Percentiles rank a stretch among this genome's conserved stretches.
Conservation (phyloP, 2,888 invertebrate species). For the Eucriotettix oculatus region DNA sequence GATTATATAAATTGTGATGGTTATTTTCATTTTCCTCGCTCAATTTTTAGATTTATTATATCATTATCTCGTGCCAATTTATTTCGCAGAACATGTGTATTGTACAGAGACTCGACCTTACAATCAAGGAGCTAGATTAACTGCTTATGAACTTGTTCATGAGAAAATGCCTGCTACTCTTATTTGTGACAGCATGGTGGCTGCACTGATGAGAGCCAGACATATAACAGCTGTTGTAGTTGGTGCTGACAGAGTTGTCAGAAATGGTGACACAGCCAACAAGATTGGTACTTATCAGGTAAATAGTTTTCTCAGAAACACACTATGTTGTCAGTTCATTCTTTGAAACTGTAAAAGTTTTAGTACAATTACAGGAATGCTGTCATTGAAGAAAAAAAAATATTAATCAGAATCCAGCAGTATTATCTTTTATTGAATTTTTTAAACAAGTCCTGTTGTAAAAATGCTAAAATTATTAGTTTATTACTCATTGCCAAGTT, state of each 20-base stretch:
- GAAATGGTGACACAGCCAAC: conserved; percentile 97
- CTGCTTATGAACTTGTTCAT: conserved; percentile 86
- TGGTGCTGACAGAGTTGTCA: conserved; percentile 90
- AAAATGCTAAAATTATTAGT: no score
- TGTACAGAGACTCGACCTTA: conserved; percentile 97
- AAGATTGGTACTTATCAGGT: conserved; percentile 93
- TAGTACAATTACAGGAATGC: no score
- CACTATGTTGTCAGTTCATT: not conserved
- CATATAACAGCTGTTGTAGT: conserved; percentile 86
- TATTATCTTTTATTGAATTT: no score
- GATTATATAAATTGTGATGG: no score
- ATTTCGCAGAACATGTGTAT: conserved; percentile 61
- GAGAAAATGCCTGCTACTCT: conserved; percentile 84
- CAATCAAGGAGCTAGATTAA: conserved; percentile 90
- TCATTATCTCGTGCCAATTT: no score
- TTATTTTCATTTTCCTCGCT: no score
- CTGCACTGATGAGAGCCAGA: conserved; percentile 70
- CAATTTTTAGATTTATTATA: no score
- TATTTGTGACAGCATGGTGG: conserved; percentile 91
- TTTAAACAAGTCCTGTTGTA: no score
- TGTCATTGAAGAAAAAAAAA: no score
- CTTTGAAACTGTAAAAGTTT: no score
- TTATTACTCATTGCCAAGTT: no score
- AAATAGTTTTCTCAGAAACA: not conserved
- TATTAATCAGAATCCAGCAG: no score